phyloP scores from a whole-genome alignment of 2,888 invertebrate species.

The Lithophane socia region DNA sequence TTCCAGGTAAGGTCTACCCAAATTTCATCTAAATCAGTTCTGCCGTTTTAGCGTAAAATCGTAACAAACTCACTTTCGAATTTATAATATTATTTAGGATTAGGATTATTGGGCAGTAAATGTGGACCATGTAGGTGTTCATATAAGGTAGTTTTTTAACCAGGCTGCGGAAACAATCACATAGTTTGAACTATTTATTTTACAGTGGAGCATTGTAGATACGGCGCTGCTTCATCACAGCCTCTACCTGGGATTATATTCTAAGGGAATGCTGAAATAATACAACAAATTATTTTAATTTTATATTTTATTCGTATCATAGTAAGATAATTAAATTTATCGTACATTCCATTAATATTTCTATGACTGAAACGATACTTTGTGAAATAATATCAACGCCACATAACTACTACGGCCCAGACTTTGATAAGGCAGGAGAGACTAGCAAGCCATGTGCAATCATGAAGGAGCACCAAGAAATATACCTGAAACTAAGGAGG shows the following conservation, averaged over 20 bases:
- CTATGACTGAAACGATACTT: slow-evolving; percentile 78
- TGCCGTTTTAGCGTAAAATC: no score
- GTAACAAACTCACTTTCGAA: no score
- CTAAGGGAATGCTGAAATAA: slow-evolving; percentile 50
- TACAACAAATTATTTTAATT: slow-evolving; percentile 66
- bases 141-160: no score
- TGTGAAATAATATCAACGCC: slow-evolving; percentile 73
- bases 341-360: slow-evolving; percentile 80
- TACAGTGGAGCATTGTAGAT: no score
- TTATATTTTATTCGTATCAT: slow-evolving; percentile 81
- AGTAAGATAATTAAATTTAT: slow-evolving; percentile 79
- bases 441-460: slow-evolving; percentile 77
- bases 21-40: no score
- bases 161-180: no score
- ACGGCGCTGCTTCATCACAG: no score
- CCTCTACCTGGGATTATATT: not conserved
- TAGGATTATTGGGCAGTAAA: no score
- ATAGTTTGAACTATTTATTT: no score
- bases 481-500: slow-evolving; percentile 14
- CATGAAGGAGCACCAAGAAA: slow-evolving; percentile 58
- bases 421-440: slow-evolving; percentile 72
- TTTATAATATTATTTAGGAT: no score
- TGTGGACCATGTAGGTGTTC: no score
- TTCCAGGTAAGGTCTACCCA: no score
- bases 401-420: slow-evolving; percentile 72